Evolutionary conservation across 2,888 invertebrate species (phyloP), one percentile per base, ranked within the genome.

Genomic region (Noctuana brunneofusca): DNA sequence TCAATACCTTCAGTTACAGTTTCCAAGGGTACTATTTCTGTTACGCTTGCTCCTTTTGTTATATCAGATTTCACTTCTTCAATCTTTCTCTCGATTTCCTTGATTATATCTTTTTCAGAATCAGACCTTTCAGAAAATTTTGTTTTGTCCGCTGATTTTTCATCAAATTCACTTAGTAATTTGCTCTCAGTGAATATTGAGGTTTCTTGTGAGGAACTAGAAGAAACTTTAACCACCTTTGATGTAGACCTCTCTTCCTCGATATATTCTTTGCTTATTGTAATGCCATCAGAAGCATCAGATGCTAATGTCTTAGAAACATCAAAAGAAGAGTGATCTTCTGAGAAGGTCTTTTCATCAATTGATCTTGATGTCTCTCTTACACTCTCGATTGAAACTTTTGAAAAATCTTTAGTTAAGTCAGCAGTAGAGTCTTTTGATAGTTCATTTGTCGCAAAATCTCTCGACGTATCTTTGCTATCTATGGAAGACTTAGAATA

Each of bases 361-460:
- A 91, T 81, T 0, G 91, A 91, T 70, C 83, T 86, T 9, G 90
- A 91, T 43, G 82, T 83, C 75, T 91, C 91, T 68, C 84, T 88
- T 1, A 91, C 89, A 70, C 90, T 90, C 69, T 91, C 91, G 58
- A 88, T 79, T 0, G 91, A 91, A n/a, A 83, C 85, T 69, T 90
- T 91, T 1, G 91, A 89, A 69, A 79, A 87, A 63, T 91, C 90
- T 75, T 89, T 90, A 0, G 84, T 83, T 60, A 91, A 76, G 64
- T 91, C 91, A 32, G 86, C 84, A 1, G 91, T 91, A n/a, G 91
- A 91, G 69, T 91, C 91, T 78, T 91, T 91, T 2, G 91, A 91
- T 43, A 91, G 65, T 69, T 91, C 91, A 71, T 91, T 91, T 12
- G 91, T 90, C 12, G 91, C 89, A 76, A 91, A 90, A 74, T 91